These are phyloP conservation scores for Lasioglossum figueresi DNA, from an alignment of 2,888 invertebrate species.

Conservation along the genomic window DNA sequence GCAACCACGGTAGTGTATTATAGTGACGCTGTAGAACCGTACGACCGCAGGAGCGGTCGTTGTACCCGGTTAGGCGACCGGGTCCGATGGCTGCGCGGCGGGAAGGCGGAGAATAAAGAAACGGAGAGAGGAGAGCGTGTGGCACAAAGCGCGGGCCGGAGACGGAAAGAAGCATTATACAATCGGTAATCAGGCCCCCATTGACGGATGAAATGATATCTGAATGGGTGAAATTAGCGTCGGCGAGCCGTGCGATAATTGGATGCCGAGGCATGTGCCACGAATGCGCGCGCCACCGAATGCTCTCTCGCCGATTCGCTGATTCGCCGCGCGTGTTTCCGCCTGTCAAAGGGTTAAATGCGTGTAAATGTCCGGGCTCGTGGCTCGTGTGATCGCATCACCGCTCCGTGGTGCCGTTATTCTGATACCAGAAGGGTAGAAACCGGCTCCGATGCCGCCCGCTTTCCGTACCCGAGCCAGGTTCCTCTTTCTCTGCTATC, in stretches of 20 bases:
- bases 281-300: constrained; percentile 62
- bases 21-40: constrained; percentile 49
- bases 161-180: constrained; percentile 68
- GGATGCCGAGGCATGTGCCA: constrained; percentile 71
- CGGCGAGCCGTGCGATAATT: constrained; percentile 77
- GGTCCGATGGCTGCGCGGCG: background rate
- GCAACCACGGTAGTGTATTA: constrained; percentile 68
- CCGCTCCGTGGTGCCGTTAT: constrained; percentile 43
- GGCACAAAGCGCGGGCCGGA: constrained; percentile 24
- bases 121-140: background rate
- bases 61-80: constrained; percentile 41
- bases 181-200: constrained; percentile 78
- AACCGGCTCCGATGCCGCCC: constrained; percentile 15
- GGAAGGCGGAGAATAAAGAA: background rate
- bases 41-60: constrained; percentile 64
- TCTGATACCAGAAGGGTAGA: constrained; percentile 52
- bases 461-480: background rate
- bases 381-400: constrained; percentile 72
- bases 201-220: constrained; percentile 79
- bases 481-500: background rate
- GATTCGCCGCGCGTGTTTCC: constrained; percentile 73
- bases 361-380: constrained; percentile 76
- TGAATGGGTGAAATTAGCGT: constrained; percentile 78
- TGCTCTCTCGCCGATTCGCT: constrained; percentile 59
- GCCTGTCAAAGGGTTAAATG: constrained; percentile 79